phyloP scores from a whole-genome alignment of 2,888 invertebrate species.

The Dasypogon diadema region DNA sequence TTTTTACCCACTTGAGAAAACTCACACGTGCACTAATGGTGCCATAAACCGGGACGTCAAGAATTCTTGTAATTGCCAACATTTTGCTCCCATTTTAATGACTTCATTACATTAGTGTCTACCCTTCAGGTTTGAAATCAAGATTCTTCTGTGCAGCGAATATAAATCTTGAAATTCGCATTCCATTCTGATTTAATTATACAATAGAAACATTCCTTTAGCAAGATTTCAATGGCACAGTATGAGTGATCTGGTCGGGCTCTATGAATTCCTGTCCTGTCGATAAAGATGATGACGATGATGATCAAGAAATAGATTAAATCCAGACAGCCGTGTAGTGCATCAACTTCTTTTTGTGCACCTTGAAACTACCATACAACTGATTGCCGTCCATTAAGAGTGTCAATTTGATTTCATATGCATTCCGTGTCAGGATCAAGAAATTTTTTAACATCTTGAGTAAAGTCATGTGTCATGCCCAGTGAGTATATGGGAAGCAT shows the following conservation, averaged over 20 bases:
- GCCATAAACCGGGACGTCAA: not conserved
- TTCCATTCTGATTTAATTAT: slow-evolving; percentile 26
- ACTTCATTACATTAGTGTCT: not conserved
- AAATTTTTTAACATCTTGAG: not conserved
- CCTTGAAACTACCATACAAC: slow-evolving; percentile 12
- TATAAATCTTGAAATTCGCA: slow-evolving; percentile 22
- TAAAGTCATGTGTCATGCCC: not conserved
- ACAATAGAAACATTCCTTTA: slow-evolving; percentile 10
- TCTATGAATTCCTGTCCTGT: not conserved
- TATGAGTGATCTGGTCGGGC: slow-evolving; percentile 3
- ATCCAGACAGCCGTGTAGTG: not conserved
- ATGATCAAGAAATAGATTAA: not conserved
- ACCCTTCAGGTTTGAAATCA: not conserved
- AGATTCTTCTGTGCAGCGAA: not conserved
- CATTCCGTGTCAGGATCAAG: slow-evolving; percentile 34
- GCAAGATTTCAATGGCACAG: slow-evolving; percentile 1
- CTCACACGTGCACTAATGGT: too few relatives aligned
- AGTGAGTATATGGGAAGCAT: too few relatives aligned
- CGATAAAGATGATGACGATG: not conserved
- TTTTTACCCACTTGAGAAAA: too few relatives aligned
- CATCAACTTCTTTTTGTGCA: not conserved
- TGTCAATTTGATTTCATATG: slow-evolving; percentile 55
- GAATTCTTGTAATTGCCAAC: not conserved
- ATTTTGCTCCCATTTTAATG: slow-evolving; percentile 4
- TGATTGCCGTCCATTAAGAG: slow-evolving; percentile 53